These are phyloP conservation scores for Argyrosomus japonicus DNA, from an alignment of 2,113 vertebrate genomes.

Conservation along the genomic window DNA sequence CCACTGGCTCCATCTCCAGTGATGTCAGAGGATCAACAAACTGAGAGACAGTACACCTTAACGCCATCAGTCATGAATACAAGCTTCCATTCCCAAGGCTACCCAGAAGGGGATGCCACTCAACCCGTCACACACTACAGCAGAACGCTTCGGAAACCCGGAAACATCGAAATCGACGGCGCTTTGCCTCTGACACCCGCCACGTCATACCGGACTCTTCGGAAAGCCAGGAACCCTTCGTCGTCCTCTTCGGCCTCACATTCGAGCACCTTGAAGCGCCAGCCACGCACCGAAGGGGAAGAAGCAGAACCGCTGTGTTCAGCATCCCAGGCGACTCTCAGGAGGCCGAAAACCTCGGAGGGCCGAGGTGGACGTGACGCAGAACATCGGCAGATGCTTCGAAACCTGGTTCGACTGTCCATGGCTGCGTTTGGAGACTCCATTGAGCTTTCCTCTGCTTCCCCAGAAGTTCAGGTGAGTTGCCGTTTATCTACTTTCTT, in stretches of 20 bases:
- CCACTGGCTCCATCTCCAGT: constrained; percentile 42
- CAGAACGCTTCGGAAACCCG: constrained; percentile 79
- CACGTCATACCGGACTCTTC: constrained; percentile 72
- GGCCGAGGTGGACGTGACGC: constrained; percentile 65
- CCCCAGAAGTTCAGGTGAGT: constrained; percentile 94
- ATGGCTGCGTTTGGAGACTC: constrained; percentile 93
- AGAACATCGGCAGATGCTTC: constrained; percentile 87
- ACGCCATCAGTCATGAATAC: constrained; percentile 84
- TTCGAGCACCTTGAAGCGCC: constrained; percentile 73
- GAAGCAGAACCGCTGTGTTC: constrained; percentile 34
- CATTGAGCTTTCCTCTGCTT: constrained; percentile 88
- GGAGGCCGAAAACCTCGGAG: constrained; percentile 78
- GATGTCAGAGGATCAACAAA: constrained; percentile 65
- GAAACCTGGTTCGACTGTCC: constrained; percentile 92
- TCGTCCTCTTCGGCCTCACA: constrained; percentile 67
- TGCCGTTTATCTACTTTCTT: background rate
- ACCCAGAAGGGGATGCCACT: constrained; percentile 59
- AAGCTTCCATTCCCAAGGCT: constrained; percentile 87
- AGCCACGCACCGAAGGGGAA: constrained; percentile 39
- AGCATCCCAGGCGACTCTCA: constrained; percentile 74
- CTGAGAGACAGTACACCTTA: constrained; percentile 81
- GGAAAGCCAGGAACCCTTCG: constrained; percentile 77
- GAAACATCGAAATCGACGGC: constrained; percentile 78
- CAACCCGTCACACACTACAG: constrained; percentile 40
- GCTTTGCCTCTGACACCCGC: constrained; percentile 69